phyloP scores from a whole-genome alignment of 2,113 vertebrate species.

The Opisthocomus hoazin region DNA sequence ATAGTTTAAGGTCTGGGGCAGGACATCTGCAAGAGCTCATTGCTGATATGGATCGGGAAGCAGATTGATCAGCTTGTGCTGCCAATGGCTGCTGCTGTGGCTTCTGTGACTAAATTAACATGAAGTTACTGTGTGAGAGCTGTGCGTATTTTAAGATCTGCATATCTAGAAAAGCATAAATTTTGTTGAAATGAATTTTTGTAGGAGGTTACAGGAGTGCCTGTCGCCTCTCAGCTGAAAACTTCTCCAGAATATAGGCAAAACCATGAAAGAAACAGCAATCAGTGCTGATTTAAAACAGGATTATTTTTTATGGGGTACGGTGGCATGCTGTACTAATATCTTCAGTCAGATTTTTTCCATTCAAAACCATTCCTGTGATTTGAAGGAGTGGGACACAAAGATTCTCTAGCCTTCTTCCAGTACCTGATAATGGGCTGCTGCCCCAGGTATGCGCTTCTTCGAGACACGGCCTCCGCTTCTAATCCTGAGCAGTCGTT shows the following conservation, averaged over 20 bases:
- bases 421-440: neutral
- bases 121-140: neutral
- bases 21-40: neutral
- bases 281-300: neutral
- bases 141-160: neutral
- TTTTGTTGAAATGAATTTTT: neutral
- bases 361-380: neutral
- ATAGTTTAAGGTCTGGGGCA: neutral
- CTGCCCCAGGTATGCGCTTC: neutral
- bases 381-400: neutral
- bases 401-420: neutral
- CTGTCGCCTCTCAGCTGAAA: neutral
- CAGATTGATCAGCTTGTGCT: neutral
- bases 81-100: neutral
- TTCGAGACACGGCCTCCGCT: neutral
- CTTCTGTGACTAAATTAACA: neutral
- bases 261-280: neutral
- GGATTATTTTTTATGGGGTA: neutral
- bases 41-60: neutral
- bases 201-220: neutral
- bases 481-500: neutral
- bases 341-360: neutral
- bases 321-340: too few relatives aligned
- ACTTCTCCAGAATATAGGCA: neutral
- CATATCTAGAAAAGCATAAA: neutral